phyloP scores from a whole-genome alignment of 1,140 invertebrate genomes.

The Trichoplusia ni region DNA sequence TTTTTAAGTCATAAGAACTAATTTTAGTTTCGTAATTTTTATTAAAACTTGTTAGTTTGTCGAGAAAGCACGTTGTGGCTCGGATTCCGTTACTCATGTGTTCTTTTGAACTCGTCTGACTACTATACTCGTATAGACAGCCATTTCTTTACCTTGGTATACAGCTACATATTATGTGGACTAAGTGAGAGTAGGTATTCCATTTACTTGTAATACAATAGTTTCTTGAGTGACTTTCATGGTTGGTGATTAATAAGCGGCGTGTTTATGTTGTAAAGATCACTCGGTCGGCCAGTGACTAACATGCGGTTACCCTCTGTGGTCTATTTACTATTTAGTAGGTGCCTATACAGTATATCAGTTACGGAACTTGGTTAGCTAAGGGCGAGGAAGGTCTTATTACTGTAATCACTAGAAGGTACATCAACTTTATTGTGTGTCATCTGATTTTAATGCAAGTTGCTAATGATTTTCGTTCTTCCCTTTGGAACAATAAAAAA shows the following conservation, averaged over 20 bases:
- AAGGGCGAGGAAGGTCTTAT: not conserved
- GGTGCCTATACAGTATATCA: conserved; percentile 16
- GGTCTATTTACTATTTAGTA: conserved; percentile 11
- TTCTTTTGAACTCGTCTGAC: conserved; percentile 71
- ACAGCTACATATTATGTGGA: too few species aligned
- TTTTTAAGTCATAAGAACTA: too few species aligned
- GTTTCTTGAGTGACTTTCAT: conserved; percentile 36
- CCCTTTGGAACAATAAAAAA: too few species aligned
- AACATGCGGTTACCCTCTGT: conserved; percentile 28
- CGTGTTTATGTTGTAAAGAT: conserved; percentile 12
- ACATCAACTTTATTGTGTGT: too few species aligned
- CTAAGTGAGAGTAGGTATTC: not conserved
- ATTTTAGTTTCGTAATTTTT: too few species aligned
- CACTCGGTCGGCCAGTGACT: conserved; percentile 4
- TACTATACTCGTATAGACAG: conserved; percentile 47
- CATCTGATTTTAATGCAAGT: too few species aligned
- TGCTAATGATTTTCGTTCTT: too few species aligned
- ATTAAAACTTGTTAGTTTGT: conserved; percentile 49
- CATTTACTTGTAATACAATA: not conserved
- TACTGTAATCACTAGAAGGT: too few species aligned
- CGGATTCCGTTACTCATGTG: conserved; percentile 68
- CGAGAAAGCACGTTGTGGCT: conserved; percentile 58
- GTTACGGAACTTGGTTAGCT: conserved; percentile 8
- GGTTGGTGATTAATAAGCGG: conserved; percentile 4
- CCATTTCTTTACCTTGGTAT: conserved; percentile 37